Evolutionary conservation across 2,888 invertebrate species (phyloP).

Genomic region (Lymantria monacha): DNA sequence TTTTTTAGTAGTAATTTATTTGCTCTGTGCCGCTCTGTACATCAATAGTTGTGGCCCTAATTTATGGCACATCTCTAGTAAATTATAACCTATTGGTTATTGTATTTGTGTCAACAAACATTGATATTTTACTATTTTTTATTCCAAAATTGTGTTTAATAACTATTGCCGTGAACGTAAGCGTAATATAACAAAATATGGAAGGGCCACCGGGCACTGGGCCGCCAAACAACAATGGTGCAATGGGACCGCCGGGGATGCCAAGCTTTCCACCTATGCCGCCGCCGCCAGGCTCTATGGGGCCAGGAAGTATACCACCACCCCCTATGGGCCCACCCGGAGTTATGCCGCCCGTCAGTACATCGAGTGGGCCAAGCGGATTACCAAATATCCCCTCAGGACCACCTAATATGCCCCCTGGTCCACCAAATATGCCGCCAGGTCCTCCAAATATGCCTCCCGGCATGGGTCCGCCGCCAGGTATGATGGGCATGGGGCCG

Average conservation of each 20-base stretch:
- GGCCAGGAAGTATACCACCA: slow-evolving; percentile 39
- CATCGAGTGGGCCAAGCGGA: slow-evolving; percentile 40
- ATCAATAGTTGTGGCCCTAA: no score
- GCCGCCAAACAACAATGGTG: slow-evolving; percentile 54
- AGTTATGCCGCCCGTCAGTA: slow-evolving; percentile 50
- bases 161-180: no score
- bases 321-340: slow-evolving; percentile 59
- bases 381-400: slow-evolving; percentile 32
- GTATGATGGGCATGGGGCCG: slow-evolving; percentile 29
- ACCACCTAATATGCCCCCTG: slow-evolving; percentile 35
- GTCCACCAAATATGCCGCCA: slow-evolving; percentile 25
- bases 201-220: slow-evolving; percentile 72
- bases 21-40: no score
- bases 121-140: no score
- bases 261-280: slow-evolving; percentile 57
- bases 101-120: no score
- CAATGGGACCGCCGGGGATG: slow-evolving; percentile 60
- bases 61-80: no score
- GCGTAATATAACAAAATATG: slow-evolving; percentile 38
- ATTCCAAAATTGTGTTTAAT: no score
- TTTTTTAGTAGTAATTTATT: no score
- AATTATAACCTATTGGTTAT: no score
- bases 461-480: slow-evolving; percentile 38
- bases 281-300: slow-evolving; percentile 59
- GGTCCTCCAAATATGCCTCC: slow-evolving; percentile 41